phyloP scores from a whole-genome alignment of 2,888 invertebrate species.

The Leptopilina drosophilae region DNA sequence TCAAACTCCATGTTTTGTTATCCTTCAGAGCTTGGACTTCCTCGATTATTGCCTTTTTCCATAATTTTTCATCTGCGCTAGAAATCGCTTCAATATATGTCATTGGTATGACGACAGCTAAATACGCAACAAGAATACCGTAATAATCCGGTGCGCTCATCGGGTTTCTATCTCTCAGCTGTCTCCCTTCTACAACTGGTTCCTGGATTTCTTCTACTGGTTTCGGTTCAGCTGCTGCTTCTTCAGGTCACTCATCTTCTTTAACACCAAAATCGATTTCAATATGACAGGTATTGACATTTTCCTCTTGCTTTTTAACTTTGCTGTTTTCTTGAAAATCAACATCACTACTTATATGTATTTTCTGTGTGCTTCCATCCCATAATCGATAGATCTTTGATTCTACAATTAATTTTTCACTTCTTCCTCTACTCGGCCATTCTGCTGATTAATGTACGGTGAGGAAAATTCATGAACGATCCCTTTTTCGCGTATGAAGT shows the following conservation, averaged over 20 bases:
- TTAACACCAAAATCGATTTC: not conserved
- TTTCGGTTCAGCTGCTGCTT: not conserved
- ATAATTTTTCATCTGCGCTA: not conserved
- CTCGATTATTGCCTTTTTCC: slow-evolving; percentile 53
- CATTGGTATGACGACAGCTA: slow-evolving; percentile 13
- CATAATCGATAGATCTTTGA: slow-evolving; percentile 46
- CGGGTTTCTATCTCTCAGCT: not conserved
- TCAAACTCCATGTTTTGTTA: slow-evolving; percentile 60
- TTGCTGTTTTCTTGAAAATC: slow-evolving; percentile 17
- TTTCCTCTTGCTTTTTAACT: not conserved
- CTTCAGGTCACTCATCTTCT: not conserved
- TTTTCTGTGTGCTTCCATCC: slow-evolving; percentile 6
- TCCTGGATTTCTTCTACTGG: not conserved
- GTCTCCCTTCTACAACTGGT: not conserved
- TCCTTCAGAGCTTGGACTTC: slow-evolving; percentile 56
- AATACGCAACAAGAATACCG: slow-evolving; percentile 33
- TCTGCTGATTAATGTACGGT: too few species aligned
- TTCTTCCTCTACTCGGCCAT: too few species aligned
- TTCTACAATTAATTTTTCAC: too few species aligned
- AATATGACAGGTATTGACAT: not conserved
- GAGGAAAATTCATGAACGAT: too few species aligned
- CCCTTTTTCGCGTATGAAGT: too few species aligned
- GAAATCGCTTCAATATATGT: not conserved
- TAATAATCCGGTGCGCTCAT: slow-evolving; percentile 1
- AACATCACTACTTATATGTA: slow-evolving; percentile 39